Evolutionary conservation across 2,113 vertebrate genomes (phyloP), one percentile per base, ranked within the genome.

Genomic region (Cavia aperea): DNA sequence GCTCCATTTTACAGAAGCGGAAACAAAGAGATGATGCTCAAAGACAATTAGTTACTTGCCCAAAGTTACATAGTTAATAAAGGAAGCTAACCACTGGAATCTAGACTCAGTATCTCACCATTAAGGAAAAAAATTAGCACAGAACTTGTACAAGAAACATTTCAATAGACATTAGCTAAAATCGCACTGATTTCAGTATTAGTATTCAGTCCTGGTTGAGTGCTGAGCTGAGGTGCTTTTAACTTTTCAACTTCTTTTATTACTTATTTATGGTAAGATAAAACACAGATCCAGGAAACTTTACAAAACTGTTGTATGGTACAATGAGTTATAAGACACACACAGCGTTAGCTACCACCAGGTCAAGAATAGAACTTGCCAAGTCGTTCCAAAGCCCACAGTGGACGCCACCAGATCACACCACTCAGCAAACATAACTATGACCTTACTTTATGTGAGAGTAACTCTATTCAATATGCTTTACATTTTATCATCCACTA

Each of bases 251-350:
- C 10, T 87, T 29, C 39, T 89, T 36, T 77, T 77, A 85, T 81
- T 85, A 81, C 26, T 63, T 84, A 3, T 89, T 89, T 75, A 39
- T 88, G 36, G 51, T 77, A 68, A 91, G 90, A 90, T n/a, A 86
- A 93, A 93, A 66, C 46, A 56, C 10, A 90, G 24, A 63, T 39
- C 66, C 2, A 77, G 39, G 56, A 93, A 87, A 24, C 21, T 60
- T 94, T 65, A 46, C 23, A 86, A 72, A 89, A 82, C 9, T 31
- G 2, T 43, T 31, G 3, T 26, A 43, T 43, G 58, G 26, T 11
- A 51, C 33, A 12, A 14, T 43, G 70, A 75, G 1, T 92, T 58
- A 39, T 66, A 75, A 77, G 66, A 82, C 29, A 78, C 19, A 54
- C 19, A 54, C 21, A 26, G 21, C 13, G 23, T 36, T 46, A 63